A percentile compares a stretch with the other conserved stretches of the same genome.
Conservation (phyloP, 2,113 vertebrate species). For the Cryptotis parvus region DNA sequence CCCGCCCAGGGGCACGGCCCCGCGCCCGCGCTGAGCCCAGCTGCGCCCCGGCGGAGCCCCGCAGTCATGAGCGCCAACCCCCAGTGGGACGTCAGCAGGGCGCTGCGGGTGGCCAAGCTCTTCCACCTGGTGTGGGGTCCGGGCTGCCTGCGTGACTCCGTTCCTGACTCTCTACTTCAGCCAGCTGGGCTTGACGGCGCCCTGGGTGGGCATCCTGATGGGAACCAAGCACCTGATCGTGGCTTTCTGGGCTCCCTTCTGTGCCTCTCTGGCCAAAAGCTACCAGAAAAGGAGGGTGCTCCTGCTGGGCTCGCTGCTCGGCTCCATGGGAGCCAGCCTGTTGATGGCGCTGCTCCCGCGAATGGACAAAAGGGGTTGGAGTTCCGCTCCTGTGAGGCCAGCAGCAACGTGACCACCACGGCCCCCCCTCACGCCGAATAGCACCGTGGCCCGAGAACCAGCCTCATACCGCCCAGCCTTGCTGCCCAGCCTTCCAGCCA, state of each 20-base stretch:
- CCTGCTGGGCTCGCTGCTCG: conserved; percentile 85
- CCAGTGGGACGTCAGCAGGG: conserved; percentile 90
- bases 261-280: conserved; percentile 86
- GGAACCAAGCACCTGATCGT: conserved; percentile 87
- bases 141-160: conserved; percentile 89
- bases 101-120: conserved; percentile 87
- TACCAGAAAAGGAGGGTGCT: conserved; percentile 87
- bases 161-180: conserved; percentile 94
- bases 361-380: neutral
- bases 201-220: conserved; percentile 90
- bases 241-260: conserved; percentile 88
- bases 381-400: conserved; percentile 81
- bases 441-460: fast-evolving
- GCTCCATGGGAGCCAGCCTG: conserved; percentile 86
- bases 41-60: conserved; percentile 32
- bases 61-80: conserved; percentile 89
- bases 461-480: neutral
- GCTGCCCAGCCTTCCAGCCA: neutral
- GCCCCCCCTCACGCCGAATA: neutral
- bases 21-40: neutral
- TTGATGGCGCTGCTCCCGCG: conserved; percentile 88
- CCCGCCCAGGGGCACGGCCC: neutral
- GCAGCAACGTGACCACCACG: neutral
- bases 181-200: conserved; percentile 89
- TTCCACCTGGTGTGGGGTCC: conserved; percentile 90